Percentiles rank a stretch among this genome's conserved stretches.
phyloP scores from a whole-genome alignment of 1,140 invertebrate species.

The Linepithema humile region DNA sequence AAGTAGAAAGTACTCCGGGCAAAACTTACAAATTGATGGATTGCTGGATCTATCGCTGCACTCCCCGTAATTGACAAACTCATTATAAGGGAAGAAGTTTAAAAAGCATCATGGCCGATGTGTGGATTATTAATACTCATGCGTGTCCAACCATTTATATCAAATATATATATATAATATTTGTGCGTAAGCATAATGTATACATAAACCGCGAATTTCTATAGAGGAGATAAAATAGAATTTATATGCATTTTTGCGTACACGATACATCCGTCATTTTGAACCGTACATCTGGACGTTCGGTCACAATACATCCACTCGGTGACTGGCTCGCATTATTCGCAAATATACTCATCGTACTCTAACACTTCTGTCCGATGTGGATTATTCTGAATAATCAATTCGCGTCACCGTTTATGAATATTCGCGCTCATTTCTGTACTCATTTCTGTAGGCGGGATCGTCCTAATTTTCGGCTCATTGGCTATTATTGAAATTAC shows the following conservation, averaged over 20 bases:
- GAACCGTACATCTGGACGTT: not conserved
- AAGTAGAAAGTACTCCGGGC: not conserved
- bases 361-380: not conserved
- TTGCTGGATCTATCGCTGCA: conserved; percentile 45
- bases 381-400: conserved; percentile 39
- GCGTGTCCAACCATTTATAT: not conserved
- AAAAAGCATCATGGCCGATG: not conserved
- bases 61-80: conserved; percentile 46
- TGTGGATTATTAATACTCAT: not conserved
- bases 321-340: not conserved
- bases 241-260: not conserved
- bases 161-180: not conserved
- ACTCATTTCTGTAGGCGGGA: not conserved
- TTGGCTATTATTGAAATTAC: conserved; percentile 50
- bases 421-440: conserved; percentile 10
- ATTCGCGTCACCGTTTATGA: conserved; percentile 23
- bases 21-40: conserved; percentile 51
- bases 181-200: not conserved
- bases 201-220: not conserved
- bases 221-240: not conserved
- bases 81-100: conserved; percentile 3
- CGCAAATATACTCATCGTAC: not conserved
- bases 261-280: not conserved
- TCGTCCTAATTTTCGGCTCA: conserved; percentile 50
- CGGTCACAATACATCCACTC: not conserved